Conservation (phyloP, 1,140 invertebrate genomes). For the Frieseomelitta varia region DNA sequence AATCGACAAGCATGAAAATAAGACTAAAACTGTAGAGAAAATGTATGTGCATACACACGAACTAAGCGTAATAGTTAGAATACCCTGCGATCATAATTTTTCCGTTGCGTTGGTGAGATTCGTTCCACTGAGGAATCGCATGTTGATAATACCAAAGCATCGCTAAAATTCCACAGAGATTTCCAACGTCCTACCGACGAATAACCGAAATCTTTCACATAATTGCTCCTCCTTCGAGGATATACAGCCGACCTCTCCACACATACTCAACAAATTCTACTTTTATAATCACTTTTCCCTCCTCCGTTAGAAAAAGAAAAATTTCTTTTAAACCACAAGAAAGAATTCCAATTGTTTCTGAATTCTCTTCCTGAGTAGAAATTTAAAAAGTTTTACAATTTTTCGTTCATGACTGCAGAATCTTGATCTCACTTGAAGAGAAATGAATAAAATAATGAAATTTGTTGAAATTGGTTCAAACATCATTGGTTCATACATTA, state of each 20-base stretch:
- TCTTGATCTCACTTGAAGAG: background rate
- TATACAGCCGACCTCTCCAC: background rate
- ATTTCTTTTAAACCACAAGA: too few relatives aligned
- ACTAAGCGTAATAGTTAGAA: background rate
- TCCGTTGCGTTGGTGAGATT: background rate
- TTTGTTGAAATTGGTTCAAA: too few relatives aligned
- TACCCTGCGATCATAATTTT: background rate
- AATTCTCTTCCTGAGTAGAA: background rate
- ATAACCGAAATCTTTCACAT: slow-evolving; percentile 19
- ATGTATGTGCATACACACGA: background rate
- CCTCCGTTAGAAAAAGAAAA: background rate
- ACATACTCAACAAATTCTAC: background rate
- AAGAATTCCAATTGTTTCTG: too few relatives aligned
- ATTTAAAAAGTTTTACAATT: too few relatives aligned
- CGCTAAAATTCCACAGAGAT: background rate
- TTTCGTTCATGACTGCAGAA: background rate
- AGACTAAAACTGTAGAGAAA: background rate
- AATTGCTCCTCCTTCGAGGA: background rate
- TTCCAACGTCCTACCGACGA: background rate
- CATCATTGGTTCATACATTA: too few relatives aligned
- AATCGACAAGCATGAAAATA: background rate
- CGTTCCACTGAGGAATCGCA: background rate
- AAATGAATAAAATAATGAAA: background rate
- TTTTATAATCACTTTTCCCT: background rate
- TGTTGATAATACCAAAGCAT: background rate